Evolutionary conservation across 2,797 vertebrate genomes (phyloP).

Genomic region (Mallotus villosus): DNA sequence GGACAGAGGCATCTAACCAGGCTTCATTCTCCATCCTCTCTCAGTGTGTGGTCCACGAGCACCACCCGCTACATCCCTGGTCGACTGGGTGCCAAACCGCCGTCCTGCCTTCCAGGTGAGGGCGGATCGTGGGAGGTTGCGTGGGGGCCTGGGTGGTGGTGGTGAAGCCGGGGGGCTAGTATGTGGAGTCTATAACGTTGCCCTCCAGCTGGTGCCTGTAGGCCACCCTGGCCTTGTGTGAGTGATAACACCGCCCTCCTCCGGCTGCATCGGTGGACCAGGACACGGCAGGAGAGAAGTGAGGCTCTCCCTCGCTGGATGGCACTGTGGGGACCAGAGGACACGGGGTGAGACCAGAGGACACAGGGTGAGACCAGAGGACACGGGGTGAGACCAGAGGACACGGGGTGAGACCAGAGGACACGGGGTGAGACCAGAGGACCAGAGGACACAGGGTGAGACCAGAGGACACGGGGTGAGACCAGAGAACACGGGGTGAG

Average conservation of each 20-base stretch:
- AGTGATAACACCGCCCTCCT: constrained; percentile 26
- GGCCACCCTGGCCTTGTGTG: constrained; percentile 47
- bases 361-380: background rate
- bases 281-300: constrained; percentile 22
- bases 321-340: constrained; percentile 28
- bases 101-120: background rate
- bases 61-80: too few species aligned
- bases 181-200: constrained; percentile 49
- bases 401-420: background rate
- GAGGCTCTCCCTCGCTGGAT: constrained; percentile 29
- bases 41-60: too few species aligned
- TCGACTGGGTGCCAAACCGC: background rate
- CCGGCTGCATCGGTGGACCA: constrained; percentile 27
- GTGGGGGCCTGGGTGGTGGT: constrained; percentile 6
- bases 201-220: constrained; percentile 52
- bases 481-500: too few species aligned
- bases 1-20: too few species aligned
- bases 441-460: background rate
- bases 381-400: background rate
- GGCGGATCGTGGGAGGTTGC: background rate
- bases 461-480: background rate
- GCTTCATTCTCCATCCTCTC: too few species aligned
- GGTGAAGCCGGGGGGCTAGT: constrained; percentile 26
- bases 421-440: too few species aligned
- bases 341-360: background rate